Evolutionary conservation across 1,140 invertebrate species (phyloP).

Genomic region (Drosophila mojavensis): DNA sequence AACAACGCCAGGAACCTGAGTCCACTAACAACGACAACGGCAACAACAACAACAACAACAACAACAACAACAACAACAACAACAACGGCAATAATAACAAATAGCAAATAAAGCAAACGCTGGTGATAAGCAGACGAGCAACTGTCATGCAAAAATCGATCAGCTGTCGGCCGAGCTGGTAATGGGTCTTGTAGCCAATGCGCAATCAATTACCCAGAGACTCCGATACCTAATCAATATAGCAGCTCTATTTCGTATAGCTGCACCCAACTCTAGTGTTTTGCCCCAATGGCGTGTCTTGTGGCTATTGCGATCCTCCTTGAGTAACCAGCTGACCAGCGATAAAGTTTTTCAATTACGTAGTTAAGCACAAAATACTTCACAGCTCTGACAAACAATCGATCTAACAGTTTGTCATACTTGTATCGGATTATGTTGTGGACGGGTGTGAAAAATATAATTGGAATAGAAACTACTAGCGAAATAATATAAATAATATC

Average conservation of each 20-base stretch:
- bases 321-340: slow-evolving; percentile 33
- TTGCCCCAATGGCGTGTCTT: slow-evolving; percentile 2
- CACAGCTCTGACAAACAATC: slow-evolving; percentile 11
- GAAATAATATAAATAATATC: too few relatives aligned
- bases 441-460: background rate
- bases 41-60: background rate
- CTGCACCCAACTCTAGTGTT: slow-evolving; percentile 26
- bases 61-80: background rate
- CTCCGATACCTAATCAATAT: slow-evolving; percentile 72
- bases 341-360: slow-evolving; percentile 24
- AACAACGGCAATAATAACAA: slow-evolving; percentile 6
- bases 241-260: slow-evolving; percentile 26
- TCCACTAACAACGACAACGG: background rate
- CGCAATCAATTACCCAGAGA: slow-evolving; percentile 68
- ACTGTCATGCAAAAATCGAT: slow-evolving; percentile 74
- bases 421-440: slow-evolving; percentile 8
- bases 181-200: slow-evolving; percentile 61
- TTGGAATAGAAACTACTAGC: too few relatives aligned
- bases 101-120: slow-evolving; percentile 23
- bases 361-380: slow-evolving; percentile 18
- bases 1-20: background rate
- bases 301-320: slow-evolving; percentile 16
- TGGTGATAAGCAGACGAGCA: slow-evolving; percentile 25
- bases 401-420: slow-evolving; percentile 10
- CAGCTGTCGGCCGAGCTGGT: slow-evolving; percentile 61